These are phyloP conservation scores for Chaetogeoica ovagalla DNA, from an alignment of 2,888 invertebrate genomes.

Conservation along the genomic window DNA sequence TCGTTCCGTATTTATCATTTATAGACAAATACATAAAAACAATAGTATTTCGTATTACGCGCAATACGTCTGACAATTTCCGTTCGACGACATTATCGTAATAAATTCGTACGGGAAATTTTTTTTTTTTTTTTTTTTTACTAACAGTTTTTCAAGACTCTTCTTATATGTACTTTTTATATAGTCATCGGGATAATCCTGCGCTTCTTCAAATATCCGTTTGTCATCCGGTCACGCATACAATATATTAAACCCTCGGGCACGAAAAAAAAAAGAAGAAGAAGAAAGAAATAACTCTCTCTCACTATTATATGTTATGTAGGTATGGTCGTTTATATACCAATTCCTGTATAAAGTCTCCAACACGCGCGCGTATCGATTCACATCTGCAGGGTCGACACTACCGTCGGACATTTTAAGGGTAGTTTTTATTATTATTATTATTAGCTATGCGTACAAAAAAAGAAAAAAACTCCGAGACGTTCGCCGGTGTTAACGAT, in stretches of 20 bases:
- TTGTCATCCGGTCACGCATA: background rate
- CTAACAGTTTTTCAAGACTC: background rate
- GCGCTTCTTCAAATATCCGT: background rate
- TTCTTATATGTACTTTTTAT: no score
- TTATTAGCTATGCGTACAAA: no score
- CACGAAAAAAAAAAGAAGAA: constrained; percentile 13
- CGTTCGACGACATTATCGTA: no score
- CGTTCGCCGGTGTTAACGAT: background rate
- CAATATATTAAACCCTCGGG: background rate
- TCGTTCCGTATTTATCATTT: no score
- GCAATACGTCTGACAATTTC: no score
- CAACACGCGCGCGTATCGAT: constrained; percentile 20
- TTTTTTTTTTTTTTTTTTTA: background rate
- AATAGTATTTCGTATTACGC: no score
- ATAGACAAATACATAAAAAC: no score
- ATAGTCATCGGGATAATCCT: background rate
- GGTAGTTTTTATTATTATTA: constrained; percentile 32
- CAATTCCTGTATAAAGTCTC: constrained; percentile 26
- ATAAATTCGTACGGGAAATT: no score
- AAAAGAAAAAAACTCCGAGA: constrained; percentile 15
- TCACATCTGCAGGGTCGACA: constrained; percentile 29
- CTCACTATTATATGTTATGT: background rate
- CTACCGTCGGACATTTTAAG: constrained; percentile 38
- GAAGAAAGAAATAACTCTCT: no score
- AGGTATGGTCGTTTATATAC: background rate